These are phyloP conservation scores for Campylorhamphus procurvoides DNA, from an alignment of 2,113 vertebrate genomes.

Conservation along the genomic window DNA sequence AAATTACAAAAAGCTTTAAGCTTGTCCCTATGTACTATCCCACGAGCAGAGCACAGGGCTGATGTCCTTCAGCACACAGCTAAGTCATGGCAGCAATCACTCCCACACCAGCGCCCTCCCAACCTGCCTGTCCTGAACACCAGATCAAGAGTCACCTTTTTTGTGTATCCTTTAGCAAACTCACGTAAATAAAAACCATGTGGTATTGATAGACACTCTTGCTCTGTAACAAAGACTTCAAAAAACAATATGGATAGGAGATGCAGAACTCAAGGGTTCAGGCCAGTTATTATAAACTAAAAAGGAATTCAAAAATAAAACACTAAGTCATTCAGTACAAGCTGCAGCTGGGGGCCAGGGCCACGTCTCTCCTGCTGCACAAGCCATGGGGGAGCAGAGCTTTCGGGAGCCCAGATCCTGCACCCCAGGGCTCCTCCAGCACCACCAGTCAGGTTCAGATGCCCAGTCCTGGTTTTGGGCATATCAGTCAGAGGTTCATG, in stretches of 20 bases:
- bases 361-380: accelerated
- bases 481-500: accelerated
- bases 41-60: not conserved
- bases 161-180: conserved; percentile 4
- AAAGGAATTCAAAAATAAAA: conserved; percentile 49
- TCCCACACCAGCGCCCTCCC: not conserved
- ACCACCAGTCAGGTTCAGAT: not conserved
- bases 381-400: not conserved
- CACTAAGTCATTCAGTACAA: not conserved
- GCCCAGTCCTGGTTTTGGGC: not conserved
- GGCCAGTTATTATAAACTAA: conserved; percentile 15
- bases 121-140: not conserved
- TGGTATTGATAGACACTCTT: conserved; percentile 25
- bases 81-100: not conserved
- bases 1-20: not conserved
- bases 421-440: not conserved
- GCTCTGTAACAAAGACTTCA: not conserved
- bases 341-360: not conserved
- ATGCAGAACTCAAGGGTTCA: not conserved
- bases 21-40: accelerated
- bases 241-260: not conserved
- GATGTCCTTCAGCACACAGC: not conserved
- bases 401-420: not conserved
- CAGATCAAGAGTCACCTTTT: conserved; percentile 18
- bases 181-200: conserved; percentile 20